Evolutionary conservation across 2,113 vertebrate genomes (phyloP).

Genomic region (Microcebus ravelobensis): DNA sequence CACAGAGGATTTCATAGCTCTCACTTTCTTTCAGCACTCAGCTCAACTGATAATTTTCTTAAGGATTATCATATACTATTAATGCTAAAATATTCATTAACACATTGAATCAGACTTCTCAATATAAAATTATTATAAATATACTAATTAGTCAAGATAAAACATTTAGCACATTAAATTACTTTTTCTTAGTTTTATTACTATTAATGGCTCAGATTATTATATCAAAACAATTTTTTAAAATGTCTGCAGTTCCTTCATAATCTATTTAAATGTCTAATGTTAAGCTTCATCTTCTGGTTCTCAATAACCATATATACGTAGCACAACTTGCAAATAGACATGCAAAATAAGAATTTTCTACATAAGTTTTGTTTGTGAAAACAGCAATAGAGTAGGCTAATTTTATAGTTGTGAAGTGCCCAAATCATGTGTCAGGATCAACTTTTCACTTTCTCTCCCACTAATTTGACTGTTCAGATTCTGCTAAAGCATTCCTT

Average conservation of each 20-base stretch:
- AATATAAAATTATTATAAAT: neutral
- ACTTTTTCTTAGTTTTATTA: slow-evolving; percentile 50
- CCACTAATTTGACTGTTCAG: neutral
- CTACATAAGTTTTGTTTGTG: neutral
- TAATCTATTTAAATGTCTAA: neutral
- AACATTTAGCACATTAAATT: slow-evolving; percentile 31
- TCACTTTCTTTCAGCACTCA: neutral
- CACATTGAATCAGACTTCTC: neutral
- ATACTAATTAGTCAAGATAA: slow-evolving; percentile 43
- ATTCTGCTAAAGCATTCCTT: neutral
- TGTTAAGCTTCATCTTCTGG: neutral
- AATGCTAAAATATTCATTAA: slow-evolving; percentile 40
- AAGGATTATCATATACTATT: neutral
- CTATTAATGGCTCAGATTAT: slow-evolving; percentile 1
- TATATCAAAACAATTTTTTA: neutral
- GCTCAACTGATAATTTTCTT: neutral
- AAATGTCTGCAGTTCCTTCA: neutral
- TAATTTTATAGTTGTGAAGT: neutral
- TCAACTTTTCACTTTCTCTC: neutral
- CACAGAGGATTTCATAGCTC: neutral
- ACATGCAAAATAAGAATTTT: neutral
- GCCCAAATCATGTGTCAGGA: neutral
- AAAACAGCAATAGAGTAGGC: neutral
- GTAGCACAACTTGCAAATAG: neutral
- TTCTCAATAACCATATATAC: neutral